A percentile compares a stretch with the other conserved stretches of the same genome.
Conservation (phyloP, 2,888 invertebrate species). For the Sphinx pinastri region DNA sequence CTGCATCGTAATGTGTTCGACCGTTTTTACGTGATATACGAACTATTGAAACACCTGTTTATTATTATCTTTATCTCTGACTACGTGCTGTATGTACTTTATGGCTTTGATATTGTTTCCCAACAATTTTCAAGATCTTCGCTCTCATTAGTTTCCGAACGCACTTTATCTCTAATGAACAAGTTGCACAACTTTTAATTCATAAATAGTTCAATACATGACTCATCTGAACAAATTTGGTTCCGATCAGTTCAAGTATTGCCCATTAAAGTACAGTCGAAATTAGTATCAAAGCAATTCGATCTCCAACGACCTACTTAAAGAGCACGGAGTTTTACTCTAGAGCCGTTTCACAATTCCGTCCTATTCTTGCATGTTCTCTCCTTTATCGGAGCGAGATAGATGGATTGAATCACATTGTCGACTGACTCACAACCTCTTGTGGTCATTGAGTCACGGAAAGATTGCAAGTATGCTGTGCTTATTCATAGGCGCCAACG, state of each 20-base stretch:
- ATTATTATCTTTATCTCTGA: no score
- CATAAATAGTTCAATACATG: slow-evolving; percentile 38
- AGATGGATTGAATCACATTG: slow-evolving; percentile 53
- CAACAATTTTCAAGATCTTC: no score
- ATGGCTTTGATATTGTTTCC: no score
- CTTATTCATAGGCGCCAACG: slow-evolving; percentile 57
- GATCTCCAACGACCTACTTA: slow-evolving; percentile 47
- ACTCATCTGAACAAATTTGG: slow-evolving; percentile 27
- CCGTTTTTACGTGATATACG: no score
- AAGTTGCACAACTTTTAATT: slow-evolving; percentile 34
- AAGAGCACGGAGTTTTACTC: slow-evolving; percentile 34
- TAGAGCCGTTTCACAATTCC: slow-evolving; percentile 32
- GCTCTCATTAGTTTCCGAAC: not conserved
- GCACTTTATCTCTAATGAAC: not conserved
- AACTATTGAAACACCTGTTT: no score
- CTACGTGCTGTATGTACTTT: no score
- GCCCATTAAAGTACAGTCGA: slow-evolving; percentile 40
- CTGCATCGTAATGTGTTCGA: no score
- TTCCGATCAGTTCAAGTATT: slow-evolving; percentile 46
- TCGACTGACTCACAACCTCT: slow-evolving; percentile 61
- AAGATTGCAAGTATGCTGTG: slow-evolving; percentile 52
- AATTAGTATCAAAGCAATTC: slow-evolving; percentile 54
- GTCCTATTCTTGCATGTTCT: slow-evolving; percentile 38
- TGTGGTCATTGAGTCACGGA: slow-evolving; percentile 70
- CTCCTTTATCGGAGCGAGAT: slow-evolving; percentile 43